Evolutionary conservation across 2,797 vertebrate genomes (phyloP), one percentile per base, ranked within the genome.

Genomic region (Valencia hispanica): DNA sequence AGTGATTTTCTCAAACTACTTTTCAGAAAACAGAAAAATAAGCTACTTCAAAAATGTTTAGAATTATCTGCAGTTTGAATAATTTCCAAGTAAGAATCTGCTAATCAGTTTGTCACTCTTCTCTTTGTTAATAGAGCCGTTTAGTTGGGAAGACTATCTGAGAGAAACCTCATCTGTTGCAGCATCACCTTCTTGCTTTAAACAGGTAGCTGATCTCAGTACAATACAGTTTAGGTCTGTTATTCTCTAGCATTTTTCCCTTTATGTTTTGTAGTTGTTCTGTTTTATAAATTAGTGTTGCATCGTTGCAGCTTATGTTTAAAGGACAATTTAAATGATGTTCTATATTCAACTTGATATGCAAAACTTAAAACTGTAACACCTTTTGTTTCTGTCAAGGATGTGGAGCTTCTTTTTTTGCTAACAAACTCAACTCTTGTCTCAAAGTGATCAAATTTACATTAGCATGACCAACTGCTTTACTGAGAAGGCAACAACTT

Each of bases 121-220:
- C 7, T 87, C 6, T 73, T 59, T 84, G 72, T 91, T 93, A 82
- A 20, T 80, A 99, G 98, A 97, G 79, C 90, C 94, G 0, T 99
- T 99, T 94, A 96, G 95, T 47, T 99, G 98, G 98, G 97, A 98
- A 77, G 94, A 94, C n/a, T 99, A 99, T 87, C 95, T 99, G 93
- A 96, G 96, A 92, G 95, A 97, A 88, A 98, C 97, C 2, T 96
- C 96, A 63, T 97, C 97, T 34, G 43, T 88, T 77, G 95, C 97
- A 86, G 97, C 97, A 4, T 96, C 97, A 47, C 93, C 96, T 0
- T 95, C 95, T 61, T 97, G 93, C 93, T 99, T 99, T 91, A 97
- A 95, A 96, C 98, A 99, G 97, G 98, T 99, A 96, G 6, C 10
- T 74, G 12, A n/a, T 65, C n/a, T 57, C 51, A 51, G 5, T 32